Conservation (phyloP, 2,113 vertebrate species). For the Gymnocephalus cernua region DNA sequence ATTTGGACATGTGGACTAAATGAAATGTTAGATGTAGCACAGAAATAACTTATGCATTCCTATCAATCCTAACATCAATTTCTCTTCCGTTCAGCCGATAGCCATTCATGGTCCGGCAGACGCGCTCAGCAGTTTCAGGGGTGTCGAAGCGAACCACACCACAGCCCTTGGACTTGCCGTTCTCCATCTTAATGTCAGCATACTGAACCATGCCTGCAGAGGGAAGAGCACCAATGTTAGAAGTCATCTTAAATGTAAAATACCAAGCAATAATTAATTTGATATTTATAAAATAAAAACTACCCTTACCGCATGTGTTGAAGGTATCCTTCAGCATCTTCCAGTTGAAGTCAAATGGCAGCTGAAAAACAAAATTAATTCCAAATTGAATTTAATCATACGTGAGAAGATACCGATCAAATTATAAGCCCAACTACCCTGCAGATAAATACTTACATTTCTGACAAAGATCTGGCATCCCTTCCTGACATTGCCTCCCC, state of each 20-base stretch:
- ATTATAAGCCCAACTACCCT: neutral
- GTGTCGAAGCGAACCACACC: conserved; percentile 96
- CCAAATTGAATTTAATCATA: neutral
- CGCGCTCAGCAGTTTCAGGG: conserved; percentile 93
- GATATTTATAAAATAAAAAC: neutral
- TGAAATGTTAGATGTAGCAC: conserved; percentile 29
- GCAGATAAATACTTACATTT: conserved; percentile 87
- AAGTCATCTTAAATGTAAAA: neutral
- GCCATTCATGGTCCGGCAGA: conserved; percentile 97
- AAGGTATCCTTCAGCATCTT: conserved; percentile 99
- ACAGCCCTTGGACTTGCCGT: conserved; percentile 98
- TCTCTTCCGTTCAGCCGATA: conserved; percentile 94
- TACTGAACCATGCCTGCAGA: conserved; percentile 93
- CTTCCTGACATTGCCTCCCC: conserved; percentile 89
- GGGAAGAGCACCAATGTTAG: neutral
- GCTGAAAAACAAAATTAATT: conserved; percentile 78
- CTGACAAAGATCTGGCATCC: conserved; percentile 99
- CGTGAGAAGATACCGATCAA: neutral
- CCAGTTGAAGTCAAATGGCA: conserved; percentile 98
- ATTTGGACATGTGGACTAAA: conserved; percentile 49
- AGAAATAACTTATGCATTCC: conserved; percentile 88
- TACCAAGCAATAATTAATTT: rapidly evolving
- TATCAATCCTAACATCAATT: conserved; percentile 96
- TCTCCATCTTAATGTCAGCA: conserved; percentile 98
- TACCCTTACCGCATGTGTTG: conserved; percentile 92